phyloP scores from a whole-genome alignment of 2,888 invertebrate genomes.

The Nephrotoma guestfalica region DNA sequence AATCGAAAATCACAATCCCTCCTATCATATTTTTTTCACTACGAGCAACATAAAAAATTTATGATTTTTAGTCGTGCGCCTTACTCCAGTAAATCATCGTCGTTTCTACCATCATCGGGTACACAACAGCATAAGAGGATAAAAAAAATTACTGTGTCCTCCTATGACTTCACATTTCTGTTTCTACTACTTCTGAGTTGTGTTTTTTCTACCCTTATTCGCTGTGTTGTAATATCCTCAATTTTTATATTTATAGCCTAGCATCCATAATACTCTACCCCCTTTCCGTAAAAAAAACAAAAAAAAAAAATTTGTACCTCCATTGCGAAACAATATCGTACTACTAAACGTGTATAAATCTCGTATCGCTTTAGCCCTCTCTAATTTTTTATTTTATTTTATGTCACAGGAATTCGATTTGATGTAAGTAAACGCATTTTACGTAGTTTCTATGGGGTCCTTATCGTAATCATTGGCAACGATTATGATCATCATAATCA shows the following conservation, averaged over 20 bases:
- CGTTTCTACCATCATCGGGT: neutral
- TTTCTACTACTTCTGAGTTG: neutral
- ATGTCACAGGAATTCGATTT: neutral
- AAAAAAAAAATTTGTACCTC: neutral
- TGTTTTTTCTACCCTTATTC: neutral
- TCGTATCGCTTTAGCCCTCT: neutral
- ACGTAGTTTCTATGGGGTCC: neutral
- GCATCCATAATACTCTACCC: neutral
- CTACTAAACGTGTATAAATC: neutral
- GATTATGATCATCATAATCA: neutral
- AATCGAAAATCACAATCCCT: neutral
- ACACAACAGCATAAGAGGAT: neutral
- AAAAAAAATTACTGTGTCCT: neutral
- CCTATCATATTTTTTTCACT: neutral
- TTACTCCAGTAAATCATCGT: neutral
- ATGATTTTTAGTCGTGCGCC: neutral
- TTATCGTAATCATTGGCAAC: neutral
- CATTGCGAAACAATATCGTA: neutral
- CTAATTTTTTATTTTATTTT: neutral
- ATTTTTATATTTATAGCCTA: neutral
- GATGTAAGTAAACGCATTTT: neutral
- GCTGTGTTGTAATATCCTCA: neutral
- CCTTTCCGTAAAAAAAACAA: neutral
- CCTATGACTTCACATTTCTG: neutral
- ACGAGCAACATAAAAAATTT: neutral